Evolutionary conservation across 2,113 vertebrate genomes (phyloP), one percentile per base, ranked within the genome.

Genomic region (Meriones unguiculatus): DNA sequence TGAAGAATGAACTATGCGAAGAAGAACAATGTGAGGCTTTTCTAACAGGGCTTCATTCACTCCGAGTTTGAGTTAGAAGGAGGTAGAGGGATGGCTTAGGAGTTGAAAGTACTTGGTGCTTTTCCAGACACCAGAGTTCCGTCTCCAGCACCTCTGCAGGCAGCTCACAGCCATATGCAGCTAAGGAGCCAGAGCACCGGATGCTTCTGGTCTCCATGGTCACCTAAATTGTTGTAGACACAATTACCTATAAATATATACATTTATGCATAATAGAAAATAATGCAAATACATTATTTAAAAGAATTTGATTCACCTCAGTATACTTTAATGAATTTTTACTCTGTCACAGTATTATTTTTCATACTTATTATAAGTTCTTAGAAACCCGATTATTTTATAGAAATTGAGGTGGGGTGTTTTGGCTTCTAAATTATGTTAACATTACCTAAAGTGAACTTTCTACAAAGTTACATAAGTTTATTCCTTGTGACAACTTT

Each of bases 401-500:
- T 50, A 93, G 8, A 89, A 90, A 25, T 65, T 77, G 41, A 4
- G 7, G n/a, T 76, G 1, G 0, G 2, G 0, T 89, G 2, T 1
- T 65, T 87, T 76, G 22, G 24, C 1, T 69, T n/a, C 52, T 92
- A 78, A 91, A 52, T 75, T 90, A 87, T 35, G 3, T 88, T 94
- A 91, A 54, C 12, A 78, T 75, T 95, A 15, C 22, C n/a, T 82
- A 70, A 80, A n/a, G 90, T 62, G 17, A 78, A 73, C 35, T 2
- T 1, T 96, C 64, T 95, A 95, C 64, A 97, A 87, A 97, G 97
- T 91, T 98, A 97, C 93, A 93, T 84, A 89, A 98, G 77, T 87
- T 87, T 70, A 30, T 28, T 80, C 86, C 96, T 97, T 57, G 3
- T 78, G 2, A 8, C 80, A 96, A 94, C 84, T 96, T 97, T 41